phyloP scores from a whole-genome alignment of 2,888 invertebrate species.

The Acrobasis repandana region DNA sequence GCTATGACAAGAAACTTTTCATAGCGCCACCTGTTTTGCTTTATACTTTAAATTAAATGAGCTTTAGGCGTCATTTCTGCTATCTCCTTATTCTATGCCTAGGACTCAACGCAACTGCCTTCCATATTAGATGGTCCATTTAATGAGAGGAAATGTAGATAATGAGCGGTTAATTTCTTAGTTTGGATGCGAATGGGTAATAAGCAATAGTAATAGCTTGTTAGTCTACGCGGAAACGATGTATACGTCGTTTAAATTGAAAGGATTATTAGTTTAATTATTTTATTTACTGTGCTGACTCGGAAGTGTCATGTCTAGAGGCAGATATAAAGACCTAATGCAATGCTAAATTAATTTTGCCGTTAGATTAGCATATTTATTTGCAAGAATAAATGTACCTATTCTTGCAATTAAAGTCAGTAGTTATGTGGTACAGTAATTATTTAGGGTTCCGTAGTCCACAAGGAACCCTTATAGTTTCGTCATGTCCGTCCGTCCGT shows the following conservation, averaged over 20 bases:
- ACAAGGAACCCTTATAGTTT: no score
- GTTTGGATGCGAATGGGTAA: conserved; percentile 7
- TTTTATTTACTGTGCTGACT: not conserved
- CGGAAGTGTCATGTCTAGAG: not conserved
- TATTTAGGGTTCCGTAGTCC: no score
- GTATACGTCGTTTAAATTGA: not conserved
- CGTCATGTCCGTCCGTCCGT: no score
- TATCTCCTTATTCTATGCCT: not conserved
- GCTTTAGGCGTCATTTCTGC: not conserved
- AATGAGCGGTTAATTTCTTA: conserved; percentile 16
- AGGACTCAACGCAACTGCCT: conserved; percentile 27
- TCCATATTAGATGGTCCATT: conserved; percentile 32
- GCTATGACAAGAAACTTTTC: no score
- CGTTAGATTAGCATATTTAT: no score
- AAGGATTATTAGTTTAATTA: not conserved
- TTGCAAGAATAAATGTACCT: no score
- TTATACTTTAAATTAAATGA: not conserved
- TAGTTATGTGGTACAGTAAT: no score
- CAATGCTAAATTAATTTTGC: no score
- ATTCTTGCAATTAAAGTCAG: no score
- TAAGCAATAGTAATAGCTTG: conserved; percentile 7
- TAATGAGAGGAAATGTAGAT: conserved; percentile 27
- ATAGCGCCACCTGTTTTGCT: no score
- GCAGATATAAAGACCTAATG: no score
- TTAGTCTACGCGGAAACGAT: not conserved